Percentiles rank a stretch among this genome's conserved stretches.
These are phyloP conservation scores for Glomeris marginata DNA, from an alignment of 2,888 invertebrate genomes.

Conservation along the genomic window DNA sequence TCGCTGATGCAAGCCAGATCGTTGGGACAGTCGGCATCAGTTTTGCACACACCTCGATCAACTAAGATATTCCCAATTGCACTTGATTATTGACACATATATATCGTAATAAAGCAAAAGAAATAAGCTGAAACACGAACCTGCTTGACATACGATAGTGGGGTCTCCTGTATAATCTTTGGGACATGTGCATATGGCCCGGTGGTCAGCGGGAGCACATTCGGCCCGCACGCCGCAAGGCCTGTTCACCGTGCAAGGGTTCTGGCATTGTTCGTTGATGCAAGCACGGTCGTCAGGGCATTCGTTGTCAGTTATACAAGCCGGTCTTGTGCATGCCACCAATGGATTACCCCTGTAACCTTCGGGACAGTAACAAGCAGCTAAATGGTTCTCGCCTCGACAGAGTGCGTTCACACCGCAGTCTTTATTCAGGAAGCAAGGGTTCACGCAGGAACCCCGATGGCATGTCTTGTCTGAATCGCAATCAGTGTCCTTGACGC, in stretches of 20 bases:
- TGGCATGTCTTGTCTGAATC: slow-evolving; percentile 57
- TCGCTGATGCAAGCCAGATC: slow-evolving; percentile 63
- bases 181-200: slow-evolving; percentile 62
- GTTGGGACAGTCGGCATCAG: slow-evolving; percentile 67
- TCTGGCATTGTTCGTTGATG: slow-evolving; percentile 63
- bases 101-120: background rate
- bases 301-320: slow-evolving; percentile 72
- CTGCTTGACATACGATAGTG: slow-evolving; percentile 11
- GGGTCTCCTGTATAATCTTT: slow-evolving; percentile 51
- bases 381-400: slow-evolving; percentile 11
- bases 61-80: slow-evolving; percentile 17
- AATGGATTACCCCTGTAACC: slow-evolving; percentile 21
- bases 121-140: slow-evolving; percentile 6
- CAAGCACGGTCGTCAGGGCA: slow-evolving; percentile 75
- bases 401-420: slow-evolving; percentile 25
- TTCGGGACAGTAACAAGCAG: slow-evolving; percentile 19
- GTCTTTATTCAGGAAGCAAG: slow-evolving; percentile 37
- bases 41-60: slow-evolving; percentile 45
- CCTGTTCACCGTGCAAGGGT: slow-evolving; percentile 52
- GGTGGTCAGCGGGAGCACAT: slow-evolving; percentile 31
- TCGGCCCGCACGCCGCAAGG: slow-evolving; percentile 44
- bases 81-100: background rate
- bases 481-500: slow-evolving; percentile 21
- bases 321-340: slow-evolving; percentile 37
- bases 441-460: slow-evolving; percentile 57